Percentiles rank a stretch among this genome's conserved stretches.
Evolutionary conservation across 1,140 invertebrate species (phyloP).

Genomic region (Eriosoma lanigerum): DNA sequence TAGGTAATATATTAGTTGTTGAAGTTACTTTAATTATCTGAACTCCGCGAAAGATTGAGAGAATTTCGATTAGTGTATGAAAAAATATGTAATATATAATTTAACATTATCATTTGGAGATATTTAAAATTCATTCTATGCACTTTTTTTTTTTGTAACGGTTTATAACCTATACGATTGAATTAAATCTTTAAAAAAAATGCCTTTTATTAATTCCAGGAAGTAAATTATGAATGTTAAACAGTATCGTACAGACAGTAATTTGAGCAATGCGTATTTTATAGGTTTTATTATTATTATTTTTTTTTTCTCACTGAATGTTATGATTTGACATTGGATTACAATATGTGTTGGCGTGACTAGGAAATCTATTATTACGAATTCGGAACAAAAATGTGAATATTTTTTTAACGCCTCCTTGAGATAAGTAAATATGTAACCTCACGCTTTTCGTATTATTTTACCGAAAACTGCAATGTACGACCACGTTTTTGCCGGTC

Average conservation of each 20-base stretch:
- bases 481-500: not conserved
- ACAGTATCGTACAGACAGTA: not conserved
- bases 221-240: not conserved
- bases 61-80: too few relatives aligned
- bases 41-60: too few relatives aligned
- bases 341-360: conserved; percentile 36
- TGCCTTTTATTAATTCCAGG: conserved; percentile 19
- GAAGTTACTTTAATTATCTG: too few relatives aligned
- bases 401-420: conserved; percentile 40
- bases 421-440: not conserved
- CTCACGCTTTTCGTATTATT: not conserved
- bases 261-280: not conserved
- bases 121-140: too few relatives aligned
- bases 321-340: conserved; percentile 47
- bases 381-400: conserved; percentile 35
- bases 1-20: too few relatives aligned
- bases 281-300: conserved; percentile 11
- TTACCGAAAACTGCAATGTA: not conserved
- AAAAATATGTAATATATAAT: too few relatives aligned
- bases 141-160: too few relatives aligned
- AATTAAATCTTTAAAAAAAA: too few relatives aligned
- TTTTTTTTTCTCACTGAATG: conserved; percentile 13
- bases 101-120: too few relatives aligned
- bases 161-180: too few relatives aligned
- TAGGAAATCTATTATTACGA: conserved; percentile 49